phyloP scores from a whole-genome alignment of 2,888 invertebrate species.

The Plusia festucae region DNA sequence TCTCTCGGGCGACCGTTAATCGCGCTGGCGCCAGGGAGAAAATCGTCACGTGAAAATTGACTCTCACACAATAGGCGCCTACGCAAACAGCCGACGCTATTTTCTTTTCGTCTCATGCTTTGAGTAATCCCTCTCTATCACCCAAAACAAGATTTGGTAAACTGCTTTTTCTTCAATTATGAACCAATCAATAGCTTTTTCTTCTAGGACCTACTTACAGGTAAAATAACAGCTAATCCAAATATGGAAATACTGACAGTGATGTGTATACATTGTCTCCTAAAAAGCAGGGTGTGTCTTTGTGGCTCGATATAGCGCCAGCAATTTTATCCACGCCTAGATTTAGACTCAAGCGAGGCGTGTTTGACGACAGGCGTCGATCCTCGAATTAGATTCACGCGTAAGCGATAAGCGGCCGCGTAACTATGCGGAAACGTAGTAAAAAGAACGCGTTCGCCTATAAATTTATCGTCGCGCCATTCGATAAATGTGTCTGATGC shows the following conservation, averaged over 20 bases:
- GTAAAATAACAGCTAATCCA: slow-evolving; percentile 1
- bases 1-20: slow-evolving; percentile 81
- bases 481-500: slow-evolving; percentile 79
- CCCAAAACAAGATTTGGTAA: slow-evolving; percentile 43
- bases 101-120: slow-evolving; percentile 40
- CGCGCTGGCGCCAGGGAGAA: slow-evolving; percentile 82
- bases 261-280: slow-evolving; percentile 21
- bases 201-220: background rate
- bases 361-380: slow-evolving; percentile 81
- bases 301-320: slow-evolving; percentile 65
- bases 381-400: slow-evolving; percentile 83
- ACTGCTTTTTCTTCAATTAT: slow-evolving; percentile 33
- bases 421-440: slow-evolving; percentile 86
- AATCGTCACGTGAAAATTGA: slow-evolving; percentile 81
- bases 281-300: slow-evolving; percentile 62
- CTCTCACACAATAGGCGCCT: slow-evolving; percentile 60
- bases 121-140: slow-evolving; percentile 38
- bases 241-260: slow-evolving; percentile 20
- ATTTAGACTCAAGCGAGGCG: slow-evolving; percentile 75
- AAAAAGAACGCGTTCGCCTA: slow-evolving; percentile 83
- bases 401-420: slow-evolving; percentile 78
- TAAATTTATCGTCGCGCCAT: slow-evolving; percentile 83
- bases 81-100: slow-evolving; percentile 40
- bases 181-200: slow-evolving; percentile 11
- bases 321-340: slow-evolving; percentile 73